Percentiles rank a stretch among this genome's conserved stretches.
Evolutionary conservation across 2,888 invertebrate genomes (phyloP).

Genomic region (Cremastobaeus sp.): DNA sequence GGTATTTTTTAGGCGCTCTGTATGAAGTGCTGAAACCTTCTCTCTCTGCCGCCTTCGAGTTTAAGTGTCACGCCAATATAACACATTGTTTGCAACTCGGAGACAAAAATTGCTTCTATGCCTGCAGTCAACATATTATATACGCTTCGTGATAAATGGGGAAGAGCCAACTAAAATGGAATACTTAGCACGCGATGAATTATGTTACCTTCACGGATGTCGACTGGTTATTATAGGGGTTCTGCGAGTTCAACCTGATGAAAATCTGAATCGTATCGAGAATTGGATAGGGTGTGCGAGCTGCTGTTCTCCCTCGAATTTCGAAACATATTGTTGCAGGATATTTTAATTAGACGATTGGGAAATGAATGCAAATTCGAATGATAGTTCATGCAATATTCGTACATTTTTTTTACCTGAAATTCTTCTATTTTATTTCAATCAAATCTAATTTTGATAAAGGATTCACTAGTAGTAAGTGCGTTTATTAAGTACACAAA

Average conservation of each 20-base stretch:
- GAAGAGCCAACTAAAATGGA: conserved; percentile 10
- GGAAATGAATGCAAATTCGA: too few species aligned
- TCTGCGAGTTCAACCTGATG: not conserved
- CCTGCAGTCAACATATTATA: conserved; percentile 8
- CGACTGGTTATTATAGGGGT: conserved; percentile 5
- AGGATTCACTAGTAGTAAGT: too few species aligned
- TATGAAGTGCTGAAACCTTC: conserved; percentile 9
- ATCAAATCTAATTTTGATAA: too few species aligned
- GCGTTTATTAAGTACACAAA: too few species aligned
- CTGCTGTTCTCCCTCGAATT: too few species aligned
- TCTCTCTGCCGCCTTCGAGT: too few species aligned
- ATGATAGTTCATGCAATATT: too few species aligned
- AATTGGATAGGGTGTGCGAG: too few species aligned
- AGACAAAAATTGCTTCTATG: conserved; percentile 19
- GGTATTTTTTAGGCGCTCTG: conserved; percentile 23
- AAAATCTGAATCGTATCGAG: not conserved
- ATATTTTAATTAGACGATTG: too few species aligned
- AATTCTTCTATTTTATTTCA: too few species aligned
- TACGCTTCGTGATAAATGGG: conserved; percentile 7
- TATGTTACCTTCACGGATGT: conserved; percentile 7
- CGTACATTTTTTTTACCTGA: too few species aligned
- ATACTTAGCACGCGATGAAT: conserved; percentile 23
- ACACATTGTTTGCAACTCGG: conserved; percentile 30
- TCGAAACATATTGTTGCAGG: too few species aligned
- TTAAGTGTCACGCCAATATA: conserved; percentile 17